Percentiles rank a stretch among this genome's conserved stretches.
Conservation (phyloP, 2,888 invertebrate genomes). For the Cloeon dipterum region DNA sequence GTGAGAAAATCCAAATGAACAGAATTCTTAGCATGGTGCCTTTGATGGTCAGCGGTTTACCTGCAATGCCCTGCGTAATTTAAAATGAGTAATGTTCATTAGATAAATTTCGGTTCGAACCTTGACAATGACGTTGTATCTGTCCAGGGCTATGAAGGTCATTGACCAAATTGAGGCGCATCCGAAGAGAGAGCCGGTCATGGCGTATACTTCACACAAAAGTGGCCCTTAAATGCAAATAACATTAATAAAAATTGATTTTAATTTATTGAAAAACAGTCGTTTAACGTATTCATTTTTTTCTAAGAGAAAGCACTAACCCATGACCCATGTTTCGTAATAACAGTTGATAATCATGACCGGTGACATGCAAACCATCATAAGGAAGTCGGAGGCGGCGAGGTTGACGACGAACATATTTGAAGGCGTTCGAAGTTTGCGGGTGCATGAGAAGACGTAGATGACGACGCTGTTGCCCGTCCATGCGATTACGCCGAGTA, state of each 20-base stretch:
- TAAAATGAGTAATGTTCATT: too few species aligned
- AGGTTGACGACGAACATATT: constrained; percentile 41
- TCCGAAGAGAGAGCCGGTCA: constrained; percentile 38
- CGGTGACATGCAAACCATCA: constrained; percentile 35
- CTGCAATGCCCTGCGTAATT: constrained; percentile 23
- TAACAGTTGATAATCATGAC: constrained; percentile 38
- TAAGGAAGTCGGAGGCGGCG: constrained; percentile 38
- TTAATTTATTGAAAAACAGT: too few species aligned
- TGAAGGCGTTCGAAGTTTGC: constrained; percentile 31
- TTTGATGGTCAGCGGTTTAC: constrained; percentile 27
- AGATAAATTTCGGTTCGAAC: too few species aligned
- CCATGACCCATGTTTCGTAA: constrained; percentile 38
- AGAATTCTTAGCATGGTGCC: constrained; percentile 25
- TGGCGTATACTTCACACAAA: constrained; percentile 35
- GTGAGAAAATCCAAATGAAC: constrained; percentile 28
- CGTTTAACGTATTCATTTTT: neutral
- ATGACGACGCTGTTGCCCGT: constrained; percentile 16
- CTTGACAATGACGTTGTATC: constrained; percentile 41
- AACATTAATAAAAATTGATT: too few species aligned
- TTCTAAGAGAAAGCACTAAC: constrained; percentile 16
- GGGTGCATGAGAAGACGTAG: constrained; percentile 19
- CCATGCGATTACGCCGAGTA: constrained; percentile 13
- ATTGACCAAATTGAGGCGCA: constrained; percentile 41
- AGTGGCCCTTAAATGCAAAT: constrained; percentile 19
- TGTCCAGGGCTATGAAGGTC: constrained; percentile 36